These are phyloP conservation scores for Incurvaria masculella DNA, from an alignment of 2,888 invertebrate species.

Conservation along the genomic window DNA sequence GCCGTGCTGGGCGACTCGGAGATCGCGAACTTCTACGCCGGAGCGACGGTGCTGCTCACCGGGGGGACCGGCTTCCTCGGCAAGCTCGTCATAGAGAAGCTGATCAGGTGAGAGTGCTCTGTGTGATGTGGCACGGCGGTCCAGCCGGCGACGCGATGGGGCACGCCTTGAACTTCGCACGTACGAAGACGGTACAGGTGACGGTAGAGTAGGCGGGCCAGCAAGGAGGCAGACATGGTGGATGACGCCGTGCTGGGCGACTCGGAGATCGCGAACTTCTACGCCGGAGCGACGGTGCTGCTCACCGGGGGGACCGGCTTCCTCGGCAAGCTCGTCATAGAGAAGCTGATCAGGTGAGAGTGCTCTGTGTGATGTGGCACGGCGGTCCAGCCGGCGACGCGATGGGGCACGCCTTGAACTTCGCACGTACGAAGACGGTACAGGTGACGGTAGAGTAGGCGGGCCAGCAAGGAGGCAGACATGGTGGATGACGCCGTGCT, in stretches of 20 bases:
- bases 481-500: constrained; percentile 33
- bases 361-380: no score
- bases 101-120: constrained; percentile 78
- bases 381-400: no score
- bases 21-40: constrained; percentile 37
- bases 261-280: constrained; percentile 41
- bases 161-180: no score
- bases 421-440: no score
- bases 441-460: no score
- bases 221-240: constrained; percentile 44
- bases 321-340: constrained; percentile 90
- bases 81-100: constrained; percentile 90
- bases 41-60: constrained; percentile 69
- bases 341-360: constrained; percentile 84
- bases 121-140: no score
- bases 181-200: no score
- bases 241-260: constrained; percentile 28
- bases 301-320: constrained; percentile 95
- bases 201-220: no score
- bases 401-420: no score
- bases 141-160: no score
- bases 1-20: constrained; percentile 31
- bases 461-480: constrained; percentile 41
- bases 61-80: constrained; percentile 96
- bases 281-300: constrained; percentile 55